Base-by-base conservation (phyloP, 1,140 invertebrate genomes). In the Psilanteris sp. region DNA sequence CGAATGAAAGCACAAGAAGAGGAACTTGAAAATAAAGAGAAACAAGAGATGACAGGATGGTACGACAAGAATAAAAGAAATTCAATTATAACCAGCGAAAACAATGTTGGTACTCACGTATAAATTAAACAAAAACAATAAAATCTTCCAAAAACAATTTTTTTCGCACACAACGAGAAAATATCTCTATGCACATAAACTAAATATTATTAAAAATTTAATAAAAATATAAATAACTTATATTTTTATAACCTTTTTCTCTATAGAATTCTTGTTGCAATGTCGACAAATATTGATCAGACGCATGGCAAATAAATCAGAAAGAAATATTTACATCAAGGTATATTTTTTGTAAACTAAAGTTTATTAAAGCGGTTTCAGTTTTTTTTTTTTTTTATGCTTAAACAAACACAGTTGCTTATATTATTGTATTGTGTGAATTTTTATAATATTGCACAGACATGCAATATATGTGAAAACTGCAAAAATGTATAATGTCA, bases 11-110 rank as follows among this genome's bases (percentile, higher is more conserved):
- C 85, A 16, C 77, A 89, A 15, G 88, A 91, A 79, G 89, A 90
- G 44, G 90, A 91, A 64, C 88, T 88, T 24, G 82, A 83, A 34
- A 85, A 85, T 46, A 81, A 88, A 26, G 88, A 91, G 67, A 90
- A 92, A 46, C 88, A 92, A 50, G 89, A 91, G 73, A 83, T 89
- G 82, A 82, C 81, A 11, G 87, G 87, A 3, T 89, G 88, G 88
- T 84, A 70, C 10, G 37, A 59, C 4, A 32, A 59, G 8, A 78
- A 78, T 0, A 59, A 64, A 44, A 79, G 79, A 4, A 59, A 14
- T 1, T 43, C 46, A 26, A 46, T 73, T 26, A 72, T 71, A 27
- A 50, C 52, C 26, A 57, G 9, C 3, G 37, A 67, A 26, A 64
- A 57, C 16, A 68, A 50, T 48, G 62, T 73, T 55, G 64, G 62